These are phyloP conservation scores for Ophioninae sp. DNA, from an alignment of 2,888 invertebrate genomes.

Conservation along the genomic window DNA sequence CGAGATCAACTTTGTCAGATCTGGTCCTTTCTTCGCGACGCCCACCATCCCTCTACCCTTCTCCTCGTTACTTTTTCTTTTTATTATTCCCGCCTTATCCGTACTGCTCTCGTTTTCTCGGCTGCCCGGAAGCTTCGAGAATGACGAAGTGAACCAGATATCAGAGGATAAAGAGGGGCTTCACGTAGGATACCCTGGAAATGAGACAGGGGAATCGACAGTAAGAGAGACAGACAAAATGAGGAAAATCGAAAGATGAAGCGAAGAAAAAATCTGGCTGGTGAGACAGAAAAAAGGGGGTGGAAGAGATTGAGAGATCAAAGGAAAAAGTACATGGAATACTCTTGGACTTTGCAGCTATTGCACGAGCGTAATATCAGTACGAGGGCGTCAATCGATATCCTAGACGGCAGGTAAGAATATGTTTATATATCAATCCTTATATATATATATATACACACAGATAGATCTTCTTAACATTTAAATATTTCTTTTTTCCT, in stretches of 20 bases:
- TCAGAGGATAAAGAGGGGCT: constrained; percentile 42
- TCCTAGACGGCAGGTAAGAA: constrained; percentile 30
- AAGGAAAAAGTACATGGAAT: constrained; percentile 50
- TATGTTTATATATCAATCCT: not conserved
- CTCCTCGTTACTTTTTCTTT: constrained; percentile 40
- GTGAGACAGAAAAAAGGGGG: constrained; percentile 27
- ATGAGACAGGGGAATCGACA: not conserved
- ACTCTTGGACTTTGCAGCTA: constrained; percentile 53
- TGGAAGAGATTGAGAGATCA: constrained; percentile 47
- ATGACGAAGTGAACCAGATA: constrained; percentile 45
- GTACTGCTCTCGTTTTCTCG: constrained; percentile 27
- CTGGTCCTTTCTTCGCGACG: constrained; percentile 39
- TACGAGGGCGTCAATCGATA: constrained; percentile 57
- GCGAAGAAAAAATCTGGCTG: constrained; percentile 24
- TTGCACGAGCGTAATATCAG: constrained; percentile 58
- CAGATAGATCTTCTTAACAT: not conserved
- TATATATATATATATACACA: constrained; percentile 14
- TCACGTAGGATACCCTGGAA: not conserved
- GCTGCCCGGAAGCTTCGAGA: constrained; percentile 35
- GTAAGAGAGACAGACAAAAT: constrained; percentile 41
- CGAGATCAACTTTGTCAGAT: constrained; percentile 63
- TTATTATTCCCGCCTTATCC: constrained; percentile 30
- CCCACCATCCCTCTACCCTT: constrained; percentile 19
- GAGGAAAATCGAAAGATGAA: constrained; percentile 35
- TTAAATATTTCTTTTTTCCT: not conserved